These are phyloP conservation scores for Macrobrachium nipponense DNA, from an alignment of 1,140 invertebrate genomes.

Conservation along the genomic window DNA sequence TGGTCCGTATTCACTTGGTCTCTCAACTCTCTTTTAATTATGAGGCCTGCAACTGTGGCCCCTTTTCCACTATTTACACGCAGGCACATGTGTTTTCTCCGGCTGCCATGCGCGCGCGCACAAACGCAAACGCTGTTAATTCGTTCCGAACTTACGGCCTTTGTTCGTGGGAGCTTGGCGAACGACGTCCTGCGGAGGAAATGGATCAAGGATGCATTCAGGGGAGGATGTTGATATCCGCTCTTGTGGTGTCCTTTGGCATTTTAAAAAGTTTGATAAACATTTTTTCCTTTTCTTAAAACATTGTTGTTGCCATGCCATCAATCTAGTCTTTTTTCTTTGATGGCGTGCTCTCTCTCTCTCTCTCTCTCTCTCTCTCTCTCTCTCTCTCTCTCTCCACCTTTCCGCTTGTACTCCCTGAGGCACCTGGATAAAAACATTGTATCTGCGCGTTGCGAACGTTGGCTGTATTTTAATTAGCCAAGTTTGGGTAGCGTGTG, in stretches of 20 bases:
- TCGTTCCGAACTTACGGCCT: background rate
- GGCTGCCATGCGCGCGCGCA: too few relatives aligned
- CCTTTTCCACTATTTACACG: conserved; percentile 30
- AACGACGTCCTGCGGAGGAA: background rate
- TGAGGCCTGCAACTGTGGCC: conserved; percentile 34
- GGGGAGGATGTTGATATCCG: too few relatives aligned
- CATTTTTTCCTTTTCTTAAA: too few relatives aligned
- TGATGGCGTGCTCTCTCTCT: conserved; percentile 21
- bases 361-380: conserved; percentile 40
- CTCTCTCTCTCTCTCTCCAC: conserved; percentile 19
- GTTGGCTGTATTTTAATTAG: too few relatives aligned
- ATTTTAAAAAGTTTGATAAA: too few relatives aligned
- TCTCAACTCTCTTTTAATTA: conserved; percentile 40
- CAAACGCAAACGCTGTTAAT: background rate
- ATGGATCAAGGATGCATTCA: background rate
- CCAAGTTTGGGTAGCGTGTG: too few relatives aligned
- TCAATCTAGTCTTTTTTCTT: background rate
- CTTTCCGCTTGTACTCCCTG: conserved; percentile 4
- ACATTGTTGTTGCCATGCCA: too few relatives aligned
- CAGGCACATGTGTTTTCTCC: conserved; percentile 1
- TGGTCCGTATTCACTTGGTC: conserved; percentile 36
- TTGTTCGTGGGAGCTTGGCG: background rate
- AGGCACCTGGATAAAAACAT: too few relatives aligned
- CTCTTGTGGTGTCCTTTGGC: too few relatives aligned
- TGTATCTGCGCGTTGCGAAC: too few relatives aligned